Percentiles rank a stretch among this genome's conserved stretches.
phyloP scores from a whole-genome alignment of 2,113 vertebrate genomes.

The Myrmecobius fasciatus region DNA sequence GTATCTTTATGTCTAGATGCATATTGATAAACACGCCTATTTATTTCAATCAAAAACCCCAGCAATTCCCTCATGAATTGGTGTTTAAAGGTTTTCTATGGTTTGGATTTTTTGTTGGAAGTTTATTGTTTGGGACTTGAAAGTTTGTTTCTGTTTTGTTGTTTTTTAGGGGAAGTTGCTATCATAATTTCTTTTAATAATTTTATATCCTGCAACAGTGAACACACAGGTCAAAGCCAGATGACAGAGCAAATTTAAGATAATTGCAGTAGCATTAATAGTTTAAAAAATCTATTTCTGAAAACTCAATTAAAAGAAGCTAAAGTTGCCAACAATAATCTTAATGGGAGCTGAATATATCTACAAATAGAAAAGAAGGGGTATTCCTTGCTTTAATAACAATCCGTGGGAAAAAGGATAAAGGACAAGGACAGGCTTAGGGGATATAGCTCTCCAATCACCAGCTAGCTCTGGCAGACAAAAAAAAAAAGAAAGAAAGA shows the following conservation, averaged over 20 bases:
- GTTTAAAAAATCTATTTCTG: constrained; percentile 33
- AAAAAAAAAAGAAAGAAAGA: neutral
- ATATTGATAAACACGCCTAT: neutral
- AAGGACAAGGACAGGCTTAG: constrained; percentile 4
- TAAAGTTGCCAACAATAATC: constrained; percentile 15
- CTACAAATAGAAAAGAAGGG: constrained; percentile 42
- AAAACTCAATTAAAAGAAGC: constrained; percentile 39
- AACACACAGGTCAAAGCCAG: constrained; percentile 20
- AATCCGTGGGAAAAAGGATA: neutral
- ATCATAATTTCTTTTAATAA: constrained; percentile 50
- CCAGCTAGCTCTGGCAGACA: neutral
- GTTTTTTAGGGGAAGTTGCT: constrained; percentile 31
- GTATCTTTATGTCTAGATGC: neutral
- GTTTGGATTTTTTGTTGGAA: neutral
- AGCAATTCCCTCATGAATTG: constrained; percentile 24
- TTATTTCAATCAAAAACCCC: neutral
- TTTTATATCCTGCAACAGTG: constrained; percentile 35
- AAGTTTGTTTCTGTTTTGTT: neutral
- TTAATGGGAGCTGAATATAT: neutral
- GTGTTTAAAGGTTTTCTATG: neutral
- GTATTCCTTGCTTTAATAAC: constrained; percentile 18
- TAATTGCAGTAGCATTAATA: constrained; percentile 19
- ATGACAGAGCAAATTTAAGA: constrained; percentile 21
- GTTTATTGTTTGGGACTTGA: neutral
- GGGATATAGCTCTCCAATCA: neutral